phyloP scores from a whole-genome alignment of 2,888 invertebrate genomes.

The Bellardia pandia region DNA sequence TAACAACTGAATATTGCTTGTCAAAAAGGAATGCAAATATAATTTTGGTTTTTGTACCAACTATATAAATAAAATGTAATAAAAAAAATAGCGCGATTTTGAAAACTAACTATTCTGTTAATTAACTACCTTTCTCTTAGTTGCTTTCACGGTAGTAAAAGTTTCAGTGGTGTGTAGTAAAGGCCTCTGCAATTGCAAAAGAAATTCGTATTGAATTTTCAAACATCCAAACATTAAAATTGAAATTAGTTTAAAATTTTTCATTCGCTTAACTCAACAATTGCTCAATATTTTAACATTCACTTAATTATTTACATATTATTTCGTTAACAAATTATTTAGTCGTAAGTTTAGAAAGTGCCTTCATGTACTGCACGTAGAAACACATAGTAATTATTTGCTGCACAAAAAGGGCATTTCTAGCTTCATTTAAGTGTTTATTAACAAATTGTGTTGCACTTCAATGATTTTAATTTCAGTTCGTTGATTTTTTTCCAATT shows the following conservation, averaged over 20 bases:
- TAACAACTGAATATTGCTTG: no score
- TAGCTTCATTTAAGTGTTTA: slow-evolving; percentile 3
- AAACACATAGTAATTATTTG: background rate
- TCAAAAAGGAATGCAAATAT: no score
- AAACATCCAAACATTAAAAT: background rate
- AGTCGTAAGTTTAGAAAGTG: slow-evolving; percentile 62
- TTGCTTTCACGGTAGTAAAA: background rate
- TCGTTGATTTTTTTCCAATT: slow-evolving; percentile 4
- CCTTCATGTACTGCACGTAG: slow-evolving; percentile 55
- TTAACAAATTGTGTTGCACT: background rate
- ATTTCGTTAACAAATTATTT: slow-evolving; percentile 20
- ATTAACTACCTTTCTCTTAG: no score
- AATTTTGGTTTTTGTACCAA: no score
- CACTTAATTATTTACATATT: slow-evolving; percentile 10
- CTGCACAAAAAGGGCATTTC: slow-evolving; percentile 63
- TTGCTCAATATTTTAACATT: slow-evolving; percentile 36
- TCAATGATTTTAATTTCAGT: background rate
- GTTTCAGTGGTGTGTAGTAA: background rate
- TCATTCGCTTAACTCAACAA: background rate
- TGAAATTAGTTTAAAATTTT: background rate
- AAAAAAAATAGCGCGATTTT: no score
- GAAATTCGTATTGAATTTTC: no score
- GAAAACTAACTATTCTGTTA: no score
- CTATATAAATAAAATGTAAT: no score
- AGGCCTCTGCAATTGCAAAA: no score